phyloP scores from a whole-genome alignment of 2,888 invertebrate genomes.

The Callinectes sapidus region DNA sequence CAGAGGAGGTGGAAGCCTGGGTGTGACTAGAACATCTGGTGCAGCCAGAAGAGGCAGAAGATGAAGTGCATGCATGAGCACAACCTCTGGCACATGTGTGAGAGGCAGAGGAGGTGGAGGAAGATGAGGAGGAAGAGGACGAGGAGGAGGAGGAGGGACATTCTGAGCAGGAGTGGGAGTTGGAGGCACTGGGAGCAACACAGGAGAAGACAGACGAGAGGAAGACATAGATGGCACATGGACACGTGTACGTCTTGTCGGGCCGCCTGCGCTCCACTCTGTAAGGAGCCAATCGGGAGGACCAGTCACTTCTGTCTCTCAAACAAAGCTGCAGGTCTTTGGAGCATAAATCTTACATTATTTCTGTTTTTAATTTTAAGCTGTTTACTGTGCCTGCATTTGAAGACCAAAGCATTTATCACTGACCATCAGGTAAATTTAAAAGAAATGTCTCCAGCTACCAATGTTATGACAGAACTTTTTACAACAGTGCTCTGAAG shows the following conservation, averaged over 20 bases:
- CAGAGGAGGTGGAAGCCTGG: constrained; percentile 52
- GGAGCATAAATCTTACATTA: constrained; percentile 24
- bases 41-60: constrained; percentile 54
- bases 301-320: constrained; percentile 66
- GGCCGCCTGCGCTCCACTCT: constrained; percentile 70
- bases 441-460: constrained; percentile 4
- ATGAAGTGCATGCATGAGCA: constrained; percentile 58
- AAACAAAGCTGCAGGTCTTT: constrained; percentile 20
- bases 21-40: constrained; percentile 54
- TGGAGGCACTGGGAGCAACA: constrained; percentile 67
- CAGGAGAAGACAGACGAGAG: constrained; percentile 70
- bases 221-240: constrained; percentile 70
- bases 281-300: constrained; percentile 66
- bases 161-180: constrained; percentile 59
- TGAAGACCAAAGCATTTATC: constrained; percentile 28
- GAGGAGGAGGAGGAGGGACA: constrained; percentile 64
- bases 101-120: constrained; percentile 61
- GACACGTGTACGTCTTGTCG: constrained; percentile 70
- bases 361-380: not conserved
- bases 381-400: not conserved
- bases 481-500: not conserved
- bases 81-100: constrained; percentile 53
- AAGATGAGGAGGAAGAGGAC: constrained; percentile 59
- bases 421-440: not conserved
- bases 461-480: not conserved